Evolutionary conservation across 2,888 invertebrate genomes (phyloP), one percentile per base, ranked within the genome.

Genomic region (Ennomos fuscantarius): DNA sequence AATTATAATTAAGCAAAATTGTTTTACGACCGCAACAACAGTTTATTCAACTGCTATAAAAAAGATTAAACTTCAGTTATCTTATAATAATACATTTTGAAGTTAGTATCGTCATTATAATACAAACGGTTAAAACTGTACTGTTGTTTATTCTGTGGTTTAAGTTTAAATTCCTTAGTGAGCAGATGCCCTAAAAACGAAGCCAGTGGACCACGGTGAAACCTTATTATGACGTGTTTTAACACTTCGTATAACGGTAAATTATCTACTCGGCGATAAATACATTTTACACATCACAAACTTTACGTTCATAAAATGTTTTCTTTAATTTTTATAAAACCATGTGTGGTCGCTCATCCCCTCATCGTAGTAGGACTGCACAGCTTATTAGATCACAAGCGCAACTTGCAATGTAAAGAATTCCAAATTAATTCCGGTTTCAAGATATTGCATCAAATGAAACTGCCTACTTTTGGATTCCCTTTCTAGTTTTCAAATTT

Each of bases 171-270:
- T 53, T 59, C 53, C 48, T 37, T 12, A 37, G 46, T 58, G 48
- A 70, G 60, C 66, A 67, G 59, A 69, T 74, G 78, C 68, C 74
- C 76, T 77, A 78, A 77, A 75, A 73, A 74, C 65, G 57, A 65
- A 68, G 49, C 48, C 64, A 57, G 66, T 68, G 72, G 67, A 71
- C 67, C 67, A 72, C 68, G 68, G 67, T 68, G 76, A 79, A 79
- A 72, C 74, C 78, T 76, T 77, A 74, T 65, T 65, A 75, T 70
- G 69, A 68, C 61, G 66, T 66, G 58, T 68, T 71, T n/a, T 70
- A 68, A 62, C 67, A 69, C 70, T 63, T 67, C 68, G 66, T 66
- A 68, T 74, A 78, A 73, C 74, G 74, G 73, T 64, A 53, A 42
- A 69, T 53, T 59, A 60, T 60, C 50, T 42, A 49, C 46, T 56